Conservation (phyloP, 2,888 invertebrate genomes). For the Diplazon laetatorius region DNA sequence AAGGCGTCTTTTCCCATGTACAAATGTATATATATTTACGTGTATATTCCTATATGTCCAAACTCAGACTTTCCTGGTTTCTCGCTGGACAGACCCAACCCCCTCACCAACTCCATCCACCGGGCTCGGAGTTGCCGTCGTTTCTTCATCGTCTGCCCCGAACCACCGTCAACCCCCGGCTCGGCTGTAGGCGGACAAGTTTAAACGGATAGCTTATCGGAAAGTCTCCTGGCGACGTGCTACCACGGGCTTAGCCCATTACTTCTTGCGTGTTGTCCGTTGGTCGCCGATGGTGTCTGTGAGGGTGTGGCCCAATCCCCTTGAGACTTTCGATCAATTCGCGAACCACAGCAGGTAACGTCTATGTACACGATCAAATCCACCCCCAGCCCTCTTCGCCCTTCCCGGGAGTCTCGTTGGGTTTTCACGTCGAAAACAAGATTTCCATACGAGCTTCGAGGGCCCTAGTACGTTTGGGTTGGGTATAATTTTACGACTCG, state of each 20-base stretch:
- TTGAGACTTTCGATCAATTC: constrained; percentile 43
- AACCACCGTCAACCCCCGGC: not conserved
- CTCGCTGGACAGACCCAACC: constrained; percentile 39
- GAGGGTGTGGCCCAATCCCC: constrained; percentile 6
- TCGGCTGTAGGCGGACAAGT: constrained; percentile 42
- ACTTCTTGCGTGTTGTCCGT: constrained; percentile 52
- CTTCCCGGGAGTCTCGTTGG: not conserved
- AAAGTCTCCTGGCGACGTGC: constrained; percentile 51
- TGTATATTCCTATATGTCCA: no score
- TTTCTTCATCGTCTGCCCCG: constrained; percentile 7
- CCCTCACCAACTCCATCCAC: constrained; percentile 16
- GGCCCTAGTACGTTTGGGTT: no score
- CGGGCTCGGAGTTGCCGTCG: constrained; percentile 13
- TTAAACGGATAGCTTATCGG: constrained; percentile 66
- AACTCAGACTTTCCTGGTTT: no score
- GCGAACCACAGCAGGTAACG: constrained; percentile 10
- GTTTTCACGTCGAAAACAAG: not conserved
- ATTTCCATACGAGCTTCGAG: no score
- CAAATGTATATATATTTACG: no score
- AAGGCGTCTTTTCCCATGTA: no score
- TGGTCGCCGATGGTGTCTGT: not conserved
- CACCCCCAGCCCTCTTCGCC: no score
- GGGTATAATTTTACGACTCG: no score
- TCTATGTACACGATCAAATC: not conserved
- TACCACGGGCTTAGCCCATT: constrained; percentile 50